Percentiles rank a stretch among this genome's conserved stretches.
Evolutionary conservation across 2,797 vertebrate species (phyloP).

Genomic region (Psittacula derbiana): DNA sequence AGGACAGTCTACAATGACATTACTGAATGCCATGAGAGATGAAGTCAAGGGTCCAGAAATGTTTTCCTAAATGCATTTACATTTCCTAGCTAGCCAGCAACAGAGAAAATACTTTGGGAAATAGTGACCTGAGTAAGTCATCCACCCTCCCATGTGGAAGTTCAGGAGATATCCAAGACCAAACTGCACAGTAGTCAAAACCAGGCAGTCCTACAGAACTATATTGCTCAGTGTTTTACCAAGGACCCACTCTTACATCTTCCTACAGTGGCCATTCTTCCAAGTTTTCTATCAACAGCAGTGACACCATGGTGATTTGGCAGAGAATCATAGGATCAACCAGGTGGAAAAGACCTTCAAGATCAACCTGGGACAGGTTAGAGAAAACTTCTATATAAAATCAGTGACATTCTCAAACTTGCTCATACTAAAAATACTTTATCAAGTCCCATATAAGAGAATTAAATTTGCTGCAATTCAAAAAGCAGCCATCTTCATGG

Average conservation of each 20-base stretch:
- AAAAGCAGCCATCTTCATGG: not conserved
- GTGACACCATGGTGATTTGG: not conserved
- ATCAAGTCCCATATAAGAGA: not conserved
- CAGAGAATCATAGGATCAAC: not conserved
- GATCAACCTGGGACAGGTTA: not conserved
- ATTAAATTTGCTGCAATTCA: not conserved
- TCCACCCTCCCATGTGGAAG: not conserved
- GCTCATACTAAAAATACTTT: not conserved
- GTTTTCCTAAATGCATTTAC: not conserved
- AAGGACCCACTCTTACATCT: not conserved
- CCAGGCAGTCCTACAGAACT: not conserved
- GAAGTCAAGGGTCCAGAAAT: not conserved
- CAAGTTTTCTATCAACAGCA: not conserved
- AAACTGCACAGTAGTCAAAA: not conserved
- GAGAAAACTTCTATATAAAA: not conserved
- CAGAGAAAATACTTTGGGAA: not conserved
- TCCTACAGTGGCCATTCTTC: not conserved
- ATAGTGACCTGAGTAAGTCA: not conserved
- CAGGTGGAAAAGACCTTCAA: not conserved
- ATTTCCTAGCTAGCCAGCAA: not conserved
- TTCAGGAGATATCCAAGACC: not conserved
- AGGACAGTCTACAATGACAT: not conserved
- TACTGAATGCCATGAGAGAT: not conserved
- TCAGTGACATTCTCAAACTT: not conserved
- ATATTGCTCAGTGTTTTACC: not conserved